Conservation (phyloP, 2,888 invertebrate genomes). For the Aphidius colemani region DNA sequence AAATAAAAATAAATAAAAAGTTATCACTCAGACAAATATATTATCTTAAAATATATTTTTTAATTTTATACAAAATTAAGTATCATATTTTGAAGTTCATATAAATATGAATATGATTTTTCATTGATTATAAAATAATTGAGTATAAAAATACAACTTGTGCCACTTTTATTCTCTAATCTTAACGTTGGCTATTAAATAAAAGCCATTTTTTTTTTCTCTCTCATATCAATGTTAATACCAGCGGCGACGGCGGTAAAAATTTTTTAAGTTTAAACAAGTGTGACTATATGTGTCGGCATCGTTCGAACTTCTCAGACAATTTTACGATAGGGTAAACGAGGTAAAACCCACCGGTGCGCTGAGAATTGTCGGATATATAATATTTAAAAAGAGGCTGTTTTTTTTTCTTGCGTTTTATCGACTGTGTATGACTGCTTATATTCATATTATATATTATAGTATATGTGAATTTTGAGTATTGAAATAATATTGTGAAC, state of each 20-base stretch:
- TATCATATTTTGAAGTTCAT: not conserved
- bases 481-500: not conserved
- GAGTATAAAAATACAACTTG: no score
- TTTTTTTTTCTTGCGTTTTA: no score
- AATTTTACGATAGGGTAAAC: conserved; percentile 23
- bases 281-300: conserved; percentile 23
- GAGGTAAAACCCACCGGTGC: not conserved
- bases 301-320: conserved; percentile 11
- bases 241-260: no score
- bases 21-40: no score
- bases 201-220: not conserved
- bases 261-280: not conserved
- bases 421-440: not conserved
- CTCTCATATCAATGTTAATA: no score
- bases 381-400: not conserved
- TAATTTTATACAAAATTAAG: no score
- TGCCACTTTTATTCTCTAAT: not conserved
- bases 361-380: conserved; percentile 21
- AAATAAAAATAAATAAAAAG: no score
- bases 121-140: not conserved
- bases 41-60: no score
- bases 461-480: not conserved
- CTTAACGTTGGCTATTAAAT: no score
- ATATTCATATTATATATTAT: conserved; percentile 1
- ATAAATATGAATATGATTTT: not conserved